Conservation (phyloP, 2,888 invertebrate genomes). For the Germaria angustata region DNA sequence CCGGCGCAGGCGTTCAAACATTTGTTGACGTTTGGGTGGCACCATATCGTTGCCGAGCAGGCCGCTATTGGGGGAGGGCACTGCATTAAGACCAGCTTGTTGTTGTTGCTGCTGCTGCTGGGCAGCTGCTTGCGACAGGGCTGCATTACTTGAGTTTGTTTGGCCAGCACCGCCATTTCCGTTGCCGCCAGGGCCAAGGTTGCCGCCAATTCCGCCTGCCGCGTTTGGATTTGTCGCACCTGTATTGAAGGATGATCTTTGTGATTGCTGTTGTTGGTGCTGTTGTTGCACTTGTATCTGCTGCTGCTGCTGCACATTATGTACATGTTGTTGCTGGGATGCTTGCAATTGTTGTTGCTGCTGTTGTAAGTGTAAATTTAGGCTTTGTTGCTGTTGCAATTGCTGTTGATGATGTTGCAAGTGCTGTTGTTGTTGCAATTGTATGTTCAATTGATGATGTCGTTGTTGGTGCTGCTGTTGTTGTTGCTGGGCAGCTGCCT, state of each 20-base stretch:
- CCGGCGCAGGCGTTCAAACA: constrained; percentile 91
- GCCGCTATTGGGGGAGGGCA: constrained; percentile 62
- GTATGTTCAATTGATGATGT: constrained; percentile 78
- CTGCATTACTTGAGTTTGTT: constrained; percentile 61
- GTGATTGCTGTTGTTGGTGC: constrained; percentile 69
- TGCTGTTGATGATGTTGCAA: constrained; percentile 72
- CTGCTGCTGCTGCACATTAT: constrained; percentile 74
- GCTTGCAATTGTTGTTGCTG: constrained; percentile 71
- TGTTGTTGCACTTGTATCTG: constrained; percentile 73
- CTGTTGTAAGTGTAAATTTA: constrained; percentile 79
- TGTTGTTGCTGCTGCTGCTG: constrained; percentile 51
- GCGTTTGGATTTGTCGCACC: constrained; percentile 71
- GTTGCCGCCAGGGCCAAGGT: constrained; percentile 76
- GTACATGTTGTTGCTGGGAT: constrained; percentile 68
- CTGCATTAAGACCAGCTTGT: constrained; percentile 57
- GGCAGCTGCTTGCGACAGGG: constrained; percentile 17
- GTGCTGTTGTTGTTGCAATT: constrained; percentile 76
- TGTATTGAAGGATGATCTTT: constrained; percentile 75
- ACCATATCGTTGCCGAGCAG: constrained; percentile 81
- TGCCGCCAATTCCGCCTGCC: constrained; percentile 74
- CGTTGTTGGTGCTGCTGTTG: constrained; percentile 82
- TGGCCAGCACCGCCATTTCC: constrained; percentile 74
- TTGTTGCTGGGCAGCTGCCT: constrained; percentile 80
- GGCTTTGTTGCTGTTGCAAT: constrained; percentile 71
- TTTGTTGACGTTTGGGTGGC: constrained; percentile 90